Evolutionary conservation across 2,888 invertebrate species (phyloP).

Genomic region (Buathra laborator): DNA sequence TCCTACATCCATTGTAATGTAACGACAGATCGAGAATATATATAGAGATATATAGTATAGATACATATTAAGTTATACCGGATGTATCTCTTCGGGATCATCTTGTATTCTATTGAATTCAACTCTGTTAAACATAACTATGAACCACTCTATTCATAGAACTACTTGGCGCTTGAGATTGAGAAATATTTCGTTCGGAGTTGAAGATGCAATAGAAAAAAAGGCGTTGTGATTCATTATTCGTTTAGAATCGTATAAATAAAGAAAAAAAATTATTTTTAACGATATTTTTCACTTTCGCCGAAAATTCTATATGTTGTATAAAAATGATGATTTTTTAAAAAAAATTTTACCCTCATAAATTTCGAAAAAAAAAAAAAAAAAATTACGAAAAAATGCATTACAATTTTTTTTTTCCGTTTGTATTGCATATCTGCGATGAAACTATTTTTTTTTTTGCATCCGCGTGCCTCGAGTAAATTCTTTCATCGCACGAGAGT

Average conservation of each 20-base stretch:
- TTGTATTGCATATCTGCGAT: not conserved
- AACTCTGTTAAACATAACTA: slow-evolving; percentile 5
- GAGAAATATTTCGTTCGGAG: slow-evolving; percentile 20
- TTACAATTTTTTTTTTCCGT: not conserved
- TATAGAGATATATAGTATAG: not conserved
- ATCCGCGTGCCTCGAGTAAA: slow-evolving; percentile 29
- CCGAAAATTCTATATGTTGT: too few relatives aligned
- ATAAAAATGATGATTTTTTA: too few relatives aligned
- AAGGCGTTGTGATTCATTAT: not conserved
- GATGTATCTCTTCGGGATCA: not conserved
- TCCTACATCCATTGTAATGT: slow-evolving; percentile 38
- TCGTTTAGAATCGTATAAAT: too few relatives aligned
- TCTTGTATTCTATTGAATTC: slow-evolving; percentile 24
- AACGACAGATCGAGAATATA: slow-evolving; percentile 1
- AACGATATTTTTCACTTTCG: too few relatives aligned
- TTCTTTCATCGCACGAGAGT: slow-evolving; percentile 18
- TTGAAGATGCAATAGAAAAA: not conserved
- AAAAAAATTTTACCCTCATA: too few relatives aligned
- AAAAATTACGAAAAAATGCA: not conserved
- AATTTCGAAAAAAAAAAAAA: not conserved
- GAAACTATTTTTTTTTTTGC: slow-evolving; percentile 30
- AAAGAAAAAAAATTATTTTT: too few relatives aligned
- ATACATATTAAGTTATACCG: too few relatives aligned
- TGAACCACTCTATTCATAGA: not conserved
- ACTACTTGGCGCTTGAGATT: not conserved